Conservation (phyloP, 2,113 vertebrate species). For the Onychostoma macrolepis region DNA sequence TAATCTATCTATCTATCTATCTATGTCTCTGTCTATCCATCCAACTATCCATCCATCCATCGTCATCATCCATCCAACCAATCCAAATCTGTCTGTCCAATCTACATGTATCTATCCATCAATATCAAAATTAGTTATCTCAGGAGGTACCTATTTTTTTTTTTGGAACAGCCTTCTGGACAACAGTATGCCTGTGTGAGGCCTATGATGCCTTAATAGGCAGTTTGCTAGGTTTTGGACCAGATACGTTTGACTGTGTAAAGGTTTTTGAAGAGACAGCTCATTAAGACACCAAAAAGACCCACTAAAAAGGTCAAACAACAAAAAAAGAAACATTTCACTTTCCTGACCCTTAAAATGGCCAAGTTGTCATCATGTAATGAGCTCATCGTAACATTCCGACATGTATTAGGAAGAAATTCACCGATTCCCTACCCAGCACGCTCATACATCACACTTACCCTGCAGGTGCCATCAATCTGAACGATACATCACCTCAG, state of each 20-base stretch:
- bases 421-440: background rate
- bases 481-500: constrained; percentile 6
- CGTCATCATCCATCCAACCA: background rate
- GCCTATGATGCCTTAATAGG: background rate
- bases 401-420: background rate
- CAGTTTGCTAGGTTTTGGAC: background rate
- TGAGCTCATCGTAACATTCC: background rate
- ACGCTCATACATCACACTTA: background rate
- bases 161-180: background rate
- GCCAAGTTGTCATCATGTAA: background rate
- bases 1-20: background rate
- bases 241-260: background rate
- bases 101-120: background rate
- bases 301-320: background rate
- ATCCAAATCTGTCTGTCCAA: background rate
- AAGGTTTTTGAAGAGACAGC: background rate
- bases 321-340: background rate
- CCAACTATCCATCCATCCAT: background rate
- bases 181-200: background rate
- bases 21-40: background rate
- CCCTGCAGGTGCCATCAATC: background rate
- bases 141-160: background rate
- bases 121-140: background rate
- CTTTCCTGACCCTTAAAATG: background rate
- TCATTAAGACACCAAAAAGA: background rate